phyloP scores from a whole-genome alignment of 1,140 invertebrate species.

The Leptestheria dahalacensis region DNA sequence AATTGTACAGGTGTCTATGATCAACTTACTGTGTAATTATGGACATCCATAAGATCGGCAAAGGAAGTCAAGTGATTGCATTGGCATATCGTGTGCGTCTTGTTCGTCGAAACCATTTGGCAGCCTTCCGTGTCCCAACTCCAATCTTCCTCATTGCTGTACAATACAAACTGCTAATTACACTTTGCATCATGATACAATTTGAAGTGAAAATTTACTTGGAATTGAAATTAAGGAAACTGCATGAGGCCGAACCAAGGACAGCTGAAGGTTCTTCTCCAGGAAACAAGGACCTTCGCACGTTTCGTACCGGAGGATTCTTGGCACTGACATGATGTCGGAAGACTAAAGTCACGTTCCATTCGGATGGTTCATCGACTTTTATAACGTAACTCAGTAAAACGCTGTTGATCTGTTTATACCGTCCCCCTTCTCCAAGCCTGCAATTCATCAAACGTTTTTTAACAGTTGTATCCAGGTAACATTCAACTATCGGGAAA shows the following conservation, averaged over 20 bases:
- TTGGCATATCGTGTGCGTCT: slow-evolving; percentile 36
- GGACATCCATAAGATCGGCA: slow-evolving; percentile 36
- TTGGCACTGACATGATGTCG: background rate
- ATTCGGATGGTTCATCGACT: background rate
- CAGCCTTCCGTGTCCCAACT: slow-evolving; percentile 30
- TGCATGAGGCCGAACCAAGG: slow-evolving; percentile 16
- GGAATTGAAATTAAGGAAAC: slow-evolving; percentile 14
- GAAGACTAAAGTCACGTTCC: background rate
- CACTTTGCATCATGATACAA: background rate
- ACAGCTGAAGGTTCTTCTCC: slow-evolving; percentile 18
- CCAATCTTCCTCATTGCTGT: background rate
- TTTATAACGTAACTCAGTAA: background rate
- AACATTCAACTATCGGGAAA: too few species aligned
- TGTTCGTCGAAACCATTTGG: slow-evolving; percentile 29
- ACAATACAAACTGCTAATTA: background rate
- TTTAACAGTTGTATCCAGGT: too few species aligned
- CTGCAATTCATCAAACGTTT: too few species aligned
- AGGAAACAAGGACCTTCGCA: slow-evolving; percentile 12
- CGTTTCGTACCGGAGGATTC: slow-evolving; percentile 1
- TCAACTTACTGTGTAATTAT: slow-evolving; percentile 22
- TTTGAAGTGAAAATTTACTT: background rate
- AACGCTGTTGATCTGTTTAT: background rate
- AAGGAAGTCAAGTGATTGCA: slow-evolving; percentile 48
- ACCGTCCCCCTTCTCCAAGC: background rate
- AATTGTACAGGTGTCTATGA: too few species aligned